Evolutionary conservation across 2,888 invertebrate genomes (phyloP).

Genomic region (Dryadula phaetusa): DNA sequence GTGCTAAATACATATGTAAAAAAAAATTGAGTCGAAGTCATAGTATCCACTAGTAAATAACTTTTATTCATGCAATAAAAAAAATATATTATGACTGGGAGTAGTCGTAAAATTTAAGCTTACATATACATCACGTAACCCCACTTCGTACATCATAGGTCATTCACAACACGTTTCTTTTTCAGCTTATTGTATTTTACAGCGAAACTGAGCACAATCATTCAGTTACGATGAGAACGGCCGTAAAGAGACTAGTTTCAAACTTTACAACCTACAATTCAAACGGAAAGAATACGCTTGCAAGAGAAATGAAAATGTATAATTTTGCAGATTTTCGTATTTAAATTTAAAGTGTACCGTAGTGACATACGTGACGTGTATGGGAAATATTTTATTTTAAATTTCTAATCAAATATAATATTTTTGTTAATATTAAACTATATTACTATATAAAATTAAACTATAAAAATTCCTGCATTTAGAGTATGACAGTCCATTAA

Average conservation of each 20-base stretch:
- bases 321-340: not conserved
- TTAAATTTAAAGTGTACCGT: slow-evolving; percentile 11
- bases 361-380: not conserved
- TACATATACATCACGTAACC: slow-evolving; percentile 51
- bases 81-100: slow-evolving; percentile 6
- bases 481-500: too few species aligned
- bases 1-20: too few species aligned
- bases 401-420: too few species aligned
- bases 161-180: slow-evolving; percentile 54
- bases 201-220: slow-evolving; percentile 63
- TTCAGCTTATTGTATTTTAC: slow-evolving; percentile 68
- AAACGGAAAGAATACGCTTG: slow-evolving; percentile 62
- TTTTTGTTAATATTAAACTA: too few species aligned
- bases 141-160: slow-evolving; percentile 24
- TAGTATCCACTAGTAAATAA: not conserved
- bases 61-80: not conserved
- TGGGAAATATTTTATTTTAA: too few species aligned
- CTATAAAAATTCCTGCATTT: too few species aligned
- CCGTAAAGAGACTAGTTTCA: slow-evolving; percentile 74
- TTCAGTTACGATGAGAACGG: slow-evolving; percentile 67
- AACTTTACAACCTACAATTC: slow-evolving; percentile 69
- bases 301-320: slow-evolving; percentile 54
- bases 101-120: slow-evolving; percentile 5
- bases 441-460: too few species aligned
- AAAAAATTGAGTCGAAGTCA: too few species aligned